These are phyloP conservation scores for Formica selysi DNA, from an alignment of 1,140 invertebrate species.

Conservation along the genomic window DNA sequence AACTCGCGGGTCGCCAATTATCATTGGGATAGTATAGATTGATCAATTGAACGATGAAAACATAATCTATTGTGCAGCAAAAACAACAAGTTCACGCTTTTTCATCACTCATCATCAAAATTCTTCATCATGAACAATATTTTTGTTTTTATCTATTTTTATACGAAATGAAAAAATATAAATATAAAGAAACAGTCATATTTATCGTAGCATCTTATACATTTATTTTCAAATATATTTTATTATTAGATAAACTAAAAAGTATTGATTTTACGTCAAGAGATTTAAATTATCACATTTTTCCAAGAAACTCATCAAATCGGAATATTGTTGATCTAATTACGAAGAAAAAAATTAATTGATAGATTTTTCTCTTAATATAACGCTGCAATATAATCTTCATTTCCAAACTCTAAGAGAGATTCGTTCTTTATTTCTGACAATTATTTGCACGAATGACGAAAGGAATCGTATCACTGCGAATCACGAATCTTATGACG, in stretches of 20 bases:
- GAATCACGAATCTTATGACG: constrained; percentile 39
- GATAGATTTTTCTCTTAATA: constrained; percentile 14
- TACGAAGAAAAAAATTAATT: background rate
- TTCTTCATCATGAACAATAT: background rate
- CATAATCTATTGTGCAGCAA: background rate
- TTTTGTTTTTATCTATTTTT: background rate
- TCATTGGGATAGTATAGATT: background rate
- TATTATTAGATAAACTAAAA: background rate
- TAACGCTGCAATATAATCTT: constrained; percentile 12
- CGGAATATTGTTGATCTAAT: constrained; percentile 26
- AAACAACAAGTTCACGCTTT: background rate
- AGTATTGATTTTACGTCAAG: background rate
- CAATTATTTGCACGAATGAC: constrained; percentile 35
- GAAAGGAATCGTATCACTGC: constrained; percentile 37
- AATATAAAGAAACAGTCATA: background rate
- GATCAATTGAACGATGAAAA: constrained; percentile 10
- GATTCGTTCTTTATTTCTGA: constrained; percentile 34
- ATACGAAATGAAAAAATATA: background rate
- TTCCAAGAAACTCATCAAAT: background rate
- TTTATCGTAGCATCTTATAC: background rate
- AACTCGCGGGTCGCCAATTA: background rate
- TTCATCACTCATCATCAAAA: background rate
- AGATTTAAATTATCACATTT: constrained; percentile 12
- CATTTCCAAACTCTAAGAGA: background rate
- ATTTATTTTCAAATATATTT: background rate